Evolutionary conservation across 2,888 invertebrate species (phyloP).

Genomic region (Microchrysa polita): DNA sequence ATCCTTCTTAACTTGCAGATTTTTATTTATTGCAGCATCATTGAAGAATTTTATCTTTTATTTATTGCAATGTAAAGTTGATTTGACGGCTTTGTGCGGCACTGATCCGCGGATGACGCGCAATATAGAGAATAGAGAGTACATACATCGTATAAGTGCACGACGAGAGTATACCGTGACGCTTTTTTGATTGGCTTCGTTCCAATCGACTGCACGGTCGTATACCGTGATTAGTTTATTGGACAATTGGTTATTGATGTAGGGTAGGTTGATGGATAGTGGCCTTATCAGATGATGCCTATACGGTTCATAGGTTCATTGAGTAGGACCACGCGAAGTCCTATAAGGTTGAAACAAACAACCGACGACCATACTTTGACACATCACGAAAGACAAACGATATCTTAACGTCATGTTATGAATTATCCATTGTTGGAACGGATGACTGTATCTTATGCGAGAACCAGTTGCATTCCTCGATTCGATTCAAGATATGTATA

Average conservation of each 20-base stretch:
- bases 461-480: slow-evolving; percentile 4
- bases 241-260: too few relatives aligned
- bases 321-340: too few relatives aligned
- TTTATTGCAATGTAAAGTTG: slow-evolving; percentile 7
- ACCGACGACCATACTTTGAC: too few relatives aligned
- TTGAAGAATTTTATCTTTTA: slow-evolving; percentile 33
- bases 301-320: too few relatives aligned
- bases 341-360: too few relatives aligned
- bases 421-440: neutral
- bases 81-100: neutral
- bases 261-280: too few relatives aligned
- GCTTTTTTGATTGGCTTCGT: neutral
- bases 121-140: neutral
- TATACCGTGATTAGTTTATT: too few relatives aligned
- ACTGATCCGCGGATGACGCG: neutral
- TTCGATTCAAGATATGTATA: slow-evolving; percentile 2
- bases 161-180: neutral
- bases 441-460: neutral
- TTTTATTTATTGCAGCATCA: slow-evolving; percentile 32
- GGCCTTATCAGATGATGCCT: too few relatives aligned
- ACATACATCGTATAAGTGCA: neutral
- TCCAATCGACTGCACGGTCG: too few relatives aligned
- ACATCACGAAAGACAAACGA: too few relatives aligned
- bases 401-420: too few relatives aligned
- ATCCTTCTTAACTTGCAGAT: slow-evolving; percentile 24